phyloP scores from a whole-genome alignment of 2,888 invertebrate species.

The Drosophila nr. perissopoda region DNA sequence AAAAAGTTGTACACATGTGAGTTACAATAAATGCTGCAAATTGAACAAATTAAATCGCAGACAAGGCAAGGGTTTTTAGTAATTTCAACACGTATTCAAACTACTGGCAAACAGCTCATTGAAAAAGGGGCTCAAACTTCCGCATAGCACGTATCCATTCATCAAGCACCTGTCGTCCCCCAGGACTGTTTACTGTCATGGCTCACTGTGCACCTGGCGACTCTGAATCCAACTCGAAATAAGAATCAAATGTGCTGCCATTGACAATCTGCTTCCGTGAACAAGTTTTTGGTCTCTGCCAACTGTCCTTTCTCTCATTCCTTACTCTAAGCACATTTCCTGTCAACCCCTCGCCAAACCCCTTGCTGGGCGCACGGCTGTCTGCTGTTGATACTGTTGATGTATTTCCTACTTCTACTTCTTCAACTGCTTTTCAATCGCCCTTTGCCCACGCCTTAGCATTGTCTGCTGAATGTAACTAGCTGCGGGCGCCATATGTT shows the following conservation, averaged over 20 bases:
- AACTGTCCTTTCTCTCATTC: constrained; percentile 17
- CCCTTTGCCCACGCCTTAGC: constrained; percentile 37
- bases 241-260: constrained; percentile 64
- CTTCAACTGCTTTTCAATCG: constrained; percentile 37
- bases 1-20: constrained; percentile 54
- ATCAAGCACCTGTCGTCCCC: constrained; percentile 19
- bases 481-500: constrained; percentile 70
- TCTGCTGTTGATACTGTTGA: constrained; percentile 38
- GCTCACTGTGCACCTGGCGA: constrained; percentile 27
- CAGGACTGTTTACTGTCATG: constrained; percentile 22
- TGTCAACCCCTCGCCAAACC: neutral
- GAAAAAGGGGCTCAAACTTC: constrained; percentile 47
- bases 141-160: constrained; percentile 52
- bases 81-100: constrained; percentile 48
- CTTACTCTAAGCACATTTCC: constrained; percentile 12
- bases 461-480: constrained; percentile 63
- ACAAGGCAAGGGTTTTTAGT: constrained; percentile 21
- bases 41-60: constrained; percentile 63
- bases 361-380: constrained; percentile 7
- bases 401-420: constrained; percentile 34
- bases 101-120: constrained; percentile 36
- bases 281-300: constrained; percentile 38
- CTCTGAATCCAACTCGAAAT: constrained; percentile 61
- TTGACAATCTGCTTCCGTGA: constrained; percentile 76
- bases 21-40: constrained; percentile 59